Base-by-base conservation (phyloP, 2,113 vertebrate genomes). In the Dunckerocampus dactyliophorus region DNA sequence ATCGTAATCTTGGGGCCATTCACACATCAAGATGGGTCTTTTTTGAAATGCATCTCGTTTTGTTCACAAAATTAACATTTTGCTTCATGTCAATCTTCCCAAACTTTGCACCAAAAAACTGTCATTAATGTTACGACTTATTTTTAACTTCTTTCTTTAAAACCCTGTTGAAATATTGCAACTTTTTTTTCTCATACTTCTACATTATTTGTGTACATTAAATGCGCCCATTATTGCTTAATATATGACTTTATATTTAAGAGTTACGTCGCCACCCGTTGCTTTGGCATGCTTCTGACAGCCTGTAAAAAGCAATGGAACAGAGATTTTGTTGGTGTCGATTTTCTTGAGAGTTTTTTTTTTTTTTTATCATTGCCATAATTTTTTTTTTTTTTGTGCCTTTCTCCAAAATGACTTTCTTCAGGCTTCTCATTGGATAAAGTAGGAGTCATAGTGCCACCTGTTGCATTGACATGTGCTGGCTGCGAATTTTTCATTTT, bases 1-100 rank as follows among this genome's bases (percentile, higher is more conserved):
- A 63, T 31, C 78, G 60, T 58, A 62, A 75, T 31, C 37, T 64
- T 3, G 43, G 37, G 39, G 19, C 37, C 10, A 42, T 20, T 11
- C 12, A 39, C 54, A 56, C 54, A 15, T 37, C 6, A 12, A 37
- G 8, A 21, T 20, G 52, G 31, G 31, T 55, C 42, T 42, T 42
- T 34, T 42, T 39, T 11, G 9, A 34, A 54, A 34, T n/a, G 16
- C 17, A 55, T 31, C 10, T 28, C 1, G 47, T 49, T 8, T 45
- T 48, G n/a, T 52, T 16, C n/a, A n/a, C n/a, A n/a, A n/a, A n/a
- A n/a, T n/a, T n/a, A n/a, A 8, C 31, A 5, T 34, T 34, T 34
- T 34, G 31, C 31, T 34, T 34, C 31, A 34, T 5, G 3, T 8
- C n/a, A n/a, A n/a, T n/a, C n/a, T n/a, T n/a, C n/a, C n/a, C n/a